Evolutionary conservation across 2,888 invertebrate genomes (phyloP).

Genomic region (Aphodius sticticus): DNA sequence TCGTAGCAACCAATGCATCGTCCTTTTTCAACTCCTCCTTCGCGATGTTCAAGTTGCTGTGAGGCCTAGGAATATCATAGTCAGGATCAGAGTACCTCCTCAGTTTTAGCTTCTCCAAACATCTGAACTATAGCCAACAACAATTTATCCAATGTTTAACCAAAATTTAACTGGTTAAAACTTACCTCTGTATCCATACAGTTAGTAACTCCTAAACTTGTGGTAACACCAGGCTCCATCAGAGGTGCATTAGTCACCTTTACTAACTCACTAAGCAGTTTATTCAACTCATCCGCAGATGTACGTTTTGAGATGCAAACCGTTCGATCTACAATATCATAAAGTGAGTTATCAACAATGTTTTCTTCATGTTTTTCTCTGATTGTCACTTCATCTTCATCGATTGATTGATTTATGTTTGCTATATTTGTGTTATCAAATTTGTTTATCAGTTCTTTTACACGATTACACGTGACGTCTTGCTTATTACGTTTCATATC

Average conservation of each 20-base stretch:
- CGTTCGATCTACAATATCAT: background rate
- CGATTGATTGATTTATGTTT: background rate
- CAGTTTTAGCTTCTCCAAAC: slow-evolving; percentile 50
- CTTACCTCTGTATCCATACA: slow-evolving; percentile 54
- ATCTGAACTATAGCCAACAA: slow-evolving; percentile 50
- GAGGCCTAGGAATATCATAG: slow-evolving; percentile 62
- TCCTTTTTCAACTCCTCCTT: slow-evolving; percentile 38
- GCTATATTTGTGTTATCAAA: slow-evolving; percentile 48
- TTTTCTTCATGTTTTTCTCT: background rate
- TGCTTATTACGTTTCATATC: slow-evolving; percentile 45
- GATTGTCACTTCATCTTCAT: background rate
- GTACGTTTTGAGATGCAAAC: slow-evolving; percentile 36
- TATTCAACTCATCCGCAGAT: slow-evolving; percentile 55
- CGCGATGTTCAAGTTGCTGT: slow-evolving; percentile 45
- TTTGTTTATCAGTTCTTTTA: slow-evolving; percentile 52
- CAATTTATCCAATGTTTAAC: background rate
- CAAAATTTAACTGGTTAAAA: background rate
- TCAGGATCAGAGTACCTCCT: slow-evolving; percentile 59
- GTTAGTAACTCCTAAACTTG: slow-evolving; percentile 51
- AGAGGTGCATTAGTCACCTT: slow-evolving; percentile 59
- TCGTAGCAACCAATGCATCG: slow-evolving; percentile 52
- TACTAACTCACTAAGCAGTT: slow-evolving; percentile 55
- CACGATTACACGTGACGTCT: slow-evolving; percentile 37
- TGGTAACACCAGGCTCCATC: slow-evolving; percentile 55
- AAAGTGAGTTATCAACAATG: background rate